Base-by-base conservation (phyloP, 2,113 vertebrate genomes). In the Melozone crissalis region DNA sequence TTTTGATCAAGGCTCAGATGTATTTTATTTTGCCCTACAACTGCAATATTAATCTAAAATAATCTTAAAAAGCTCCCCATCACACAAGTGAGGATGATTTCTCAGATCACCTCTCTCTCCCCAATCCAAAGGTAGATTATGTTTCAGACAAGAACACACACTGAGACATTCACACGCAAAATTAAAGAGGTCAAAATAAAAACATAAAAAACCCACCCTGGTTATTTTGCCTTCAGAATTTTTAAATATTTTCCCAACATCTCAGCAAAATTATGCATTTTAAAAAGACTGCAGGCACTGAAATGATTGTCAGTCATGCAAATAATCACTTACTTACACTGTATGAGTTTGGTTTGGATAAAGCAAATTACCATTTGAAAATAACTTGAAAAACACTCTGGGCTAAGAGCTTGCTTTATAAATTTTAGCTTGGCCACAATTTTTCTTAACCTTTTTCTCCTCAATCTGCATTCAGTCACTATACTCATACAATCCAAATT, bases 291-390 rank as follows among this genome's bases (percentile, higher is more conserved):
- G 97, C 98, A 98, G 98, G 98, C 99, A 96, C 97, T 98, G 97
- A 98, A 98, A 98, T 98, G 98, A 99, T 98, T 99, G 98, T 99
- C 98, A 99, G 98, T 98, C 98, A 99, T 99, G 98, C 98, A 99
- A 99, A 99, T 99, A 99, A 99, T 99, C 98, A 99, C 98, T 99
- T 99, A 99, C 99, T 99, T 99, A 99, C 98, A 99, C 98, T 99
- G 97, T 98, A 98, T 98, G 98, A 98, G 98, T 99, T 99, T 98
- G 97, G 98, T 98, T 97, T 98, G 98, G 98, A 99, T 99, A 99
- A 99, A 99, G 98, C 98, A 99, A 99, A 99, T 99, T 99, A 99
- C 98, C 98, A 99, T 99, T 99, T 99, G 98, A 99, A 99, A 99
- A 99, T 99, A 98, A 99, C 98, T 98, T 97, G 97, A 98, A 98